Evolutionary conservation across 2,888 invertebrate species (phyloP), one percentile per base, ranked within the genome.

Genomic region (Macaria liturata): DNA sequence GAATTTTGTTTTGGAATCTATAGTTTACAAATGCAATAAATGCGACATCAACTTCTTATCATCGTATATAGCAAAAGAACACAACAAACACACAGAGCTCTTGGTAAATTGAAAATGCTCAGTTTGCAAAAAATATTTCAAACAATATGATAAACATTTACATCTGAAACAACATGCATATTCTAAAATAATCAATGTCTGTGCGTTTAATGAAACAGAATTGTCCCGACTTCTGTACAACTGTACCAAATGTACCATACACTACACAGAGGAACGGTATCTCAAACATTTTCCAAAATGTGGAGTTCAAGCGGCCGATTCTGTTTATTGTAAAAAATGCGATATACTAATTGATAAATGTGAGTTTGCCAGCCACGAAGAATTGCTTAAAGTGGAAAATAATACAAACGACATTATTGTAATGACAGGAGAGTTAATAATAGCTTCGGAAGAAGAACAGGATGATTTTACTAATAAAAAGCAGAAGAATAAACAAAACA

Each of bases 21-120:
- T 75, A 52, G 51, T 88, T 42, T 88, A 78, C 63, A 80, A 81
- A 75, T 88, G 88, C 65, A 61, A 64, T 54, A 76, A 80, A 69
- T 88, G 88, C 71, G 75, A 83, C 59, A 68, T 86, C 46, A 74
- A 77, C 63, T 88, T 88, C 72, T 63, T 88, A 50, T 76, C 81
- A 45, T 72, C 76, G 31, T 65, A 72, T 58, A 52, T 69, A 54
- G 84, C 84, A 39, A 67, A 60, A 32, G 69, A 76, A 46, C 88
- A 88, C 67, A 59, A 59, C 42, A 66, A 76, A 53, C 88, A 88
- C 57, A 72, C 75, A 64, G 69, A 75, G 60, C 64, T 78, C 51
- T 66, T 79, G 57, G 70, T 74, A 45, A 76, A 82, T 62, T 86
- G 84, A 83, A 80, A 85, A 68, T 88, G 88, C 66, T 59, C 54